Base-by-base conservation (phyloP, 2,113 vertebrate genomes). In the Chionomys nivalis region DNA sequence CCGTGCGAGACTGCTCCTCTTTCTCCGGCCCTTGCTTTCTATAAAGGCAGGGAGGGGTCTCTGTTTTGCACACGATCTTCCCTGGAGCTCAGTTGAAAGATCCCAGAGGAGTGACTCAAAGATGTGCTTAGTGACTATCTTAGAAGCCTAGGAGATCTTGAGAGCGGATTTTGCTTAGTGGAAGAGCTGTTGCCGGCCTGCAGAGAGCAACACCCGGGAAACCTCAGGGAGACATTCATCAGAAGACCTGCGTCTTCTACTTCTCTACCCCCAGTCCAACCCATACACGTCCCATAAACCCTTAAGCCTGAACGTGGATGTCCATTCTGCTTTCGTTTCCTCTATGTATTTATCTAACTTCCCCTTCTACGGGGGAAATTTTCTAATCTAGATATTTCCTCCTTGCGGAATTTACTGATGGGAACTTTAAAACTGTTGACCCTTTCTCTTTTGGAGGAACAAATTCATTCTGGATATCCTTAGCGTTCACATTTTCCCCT, bases 381-480 rank as follows among this genome's bases (percentile, higher is more conserved):
- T 95, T 94, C 72, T 90, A 92, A 96, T 31, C 52, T 9, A 90
- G 66, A 19, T 94, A 91, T 97, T 97, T 95, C 96, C 65, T 94
- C 77, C 95, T 52, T 87, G 91, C 94, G 89, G 85, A 95, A 92
- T 95, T 92, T 82, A 90, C 61, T 63, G 19, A 75, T 70, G 47
- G 14, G 47, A 95, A 4, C 17, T 28, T 90, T 10, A 75, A 86
- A 72, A 39, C 66, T 31, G 76, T 92, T 82, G 52, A 93, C n/a
- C 68, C 36, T 95, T 97, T 90, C 87, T 76, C 7, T 89, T 96
- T 94, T 73, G 65, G 78, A 76, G 89, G 91, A 44, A 79, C 49
- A 72, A 47, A 81, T 17, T 55, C n/a, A n/a, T 21, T 49, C 19
- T 33, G 28, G 26, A 36, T 68, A 16, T 55, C 63, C 17, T 81